Evolutionary conservation across 2,888 invertebrate species (phyloP).

Genomic region (Eilema griseolum): DNA sequence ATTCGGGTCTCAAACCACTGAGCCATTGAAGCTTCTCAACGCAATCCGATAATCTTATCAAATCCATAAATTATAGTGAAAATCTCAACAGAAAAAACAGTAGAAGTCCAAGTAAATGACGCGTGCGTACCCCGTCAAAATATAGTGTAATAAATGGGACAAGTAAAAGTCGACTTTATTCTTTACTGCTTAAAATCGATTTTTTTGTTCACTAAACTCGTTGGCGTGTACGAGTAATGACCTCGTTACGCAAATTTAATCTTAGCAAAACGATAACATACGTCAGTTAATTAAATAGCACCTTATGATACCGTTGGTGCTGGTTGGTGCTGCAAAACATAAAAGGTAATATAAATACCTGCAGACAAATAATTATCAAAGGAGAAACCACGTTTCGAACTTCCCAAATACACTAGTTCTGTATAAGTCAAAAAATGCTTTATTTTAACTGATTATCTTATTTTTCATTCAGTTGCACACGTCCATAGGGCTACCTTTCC

Average conservation of each 20-base stretch:
- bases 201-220: not conserved
- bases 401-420: no score
- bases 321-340: not conserved
- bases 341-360: not conserved
- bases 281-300: not conserved
- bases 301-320: not conserved
- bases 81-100: not conserved
- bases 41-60: not conserved
- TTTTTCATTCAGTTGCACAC: no score
- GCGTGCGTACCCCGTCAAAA: not conserved
- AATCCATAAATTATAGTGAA: not conserved
- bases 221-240: not conserved
- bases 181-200: not conserved
- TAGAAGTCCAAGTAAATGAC: not conserved
- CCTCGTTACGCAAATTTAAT: not conserved
- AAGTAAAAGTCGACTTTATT: not conserved
- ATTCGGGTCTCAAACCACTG: not conserved
- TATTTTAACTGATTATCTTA: no score
- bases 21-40: not conserved
- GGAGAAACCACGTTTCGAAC: no score
- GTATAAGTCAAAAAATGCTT: no score
- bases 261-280: not conserved
- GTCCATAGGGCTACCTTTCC: no score
- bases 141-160: not conserved
- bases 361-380: not conserved